Evolutionary conservation across 2,888 invertebrate genomes (phyloP).

Genomic region (Amphiduros pacificus): DNA sequence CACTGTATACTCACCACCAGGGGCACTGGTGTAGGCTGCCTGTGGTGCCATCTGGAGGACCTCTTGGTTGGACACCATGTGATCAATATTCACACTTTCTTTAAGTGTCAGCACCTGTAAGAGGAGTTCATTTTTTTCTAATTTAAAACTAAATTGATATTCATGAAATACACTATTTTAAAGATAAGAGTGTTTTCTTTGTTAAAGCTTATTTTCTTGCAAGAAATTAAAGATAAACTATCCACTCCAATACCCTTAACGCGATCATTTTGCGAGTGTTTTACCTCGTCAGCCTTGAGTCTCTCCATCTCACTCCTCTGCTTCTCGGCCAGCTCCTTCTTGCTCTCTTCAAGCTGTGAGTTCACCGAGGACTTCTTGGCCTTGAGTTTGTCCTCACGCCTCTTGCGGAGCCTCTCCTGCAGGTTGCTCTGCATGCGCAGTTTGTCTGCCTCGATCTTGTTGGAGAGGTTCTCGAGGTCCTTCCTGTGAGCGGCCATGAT

Average conservation of each 20-base stretch:
- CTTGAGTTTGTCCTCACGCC: conserved; percentile 42
- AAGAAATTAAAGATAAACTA: too few relatives aligned
- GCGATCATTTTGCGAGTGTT: too few relatives aligned
- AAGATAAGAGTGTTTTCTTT: too few relatives aligned
- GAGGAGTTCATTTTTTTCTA: too few relatives aligned
- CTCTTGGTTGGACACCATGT: conserved; percentile 8
- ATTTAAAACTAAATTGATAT: too few relatives aligned
- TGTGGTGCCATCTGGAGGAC: neutral
- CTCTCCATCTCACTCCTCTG: conserved; percentile 45
- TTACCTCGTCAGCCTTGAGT: conserved; percentile 49
- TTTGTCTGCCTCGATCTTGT: conserved; percentile 52
- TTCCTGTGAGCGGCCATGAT: conserved; percentile 48
- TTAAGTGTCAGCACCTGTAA: conserved; percentile 46
- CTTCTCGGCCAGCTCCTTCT: conserved; percentile 41
- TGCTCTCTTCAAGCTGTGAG: conserved; percentile 36
- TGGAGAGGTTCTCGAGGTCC: conserved; percentile 45
- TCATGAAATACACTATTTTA: too few relatives aligned
- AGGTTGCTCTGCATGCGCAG: conserved; percentile 52
- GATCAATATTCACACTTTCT: conserved; percentile 48
- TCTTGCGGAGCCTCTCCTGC: conserved; percentile 46
- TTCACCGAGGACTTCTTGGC: conserved; percentile 41
- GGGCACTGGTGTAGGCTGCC: neutral
- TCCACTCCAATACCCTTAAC: too few relatives aligned
- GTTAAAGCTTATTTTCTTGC: too few relatives aligned
- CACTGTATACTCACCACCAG: conserved; percentile 13